A percentile compares a stretch with the other conserved stretches of the same genome.
phyloP scores from a whole-genome alignment of 2,113 vertebrate genomes.

The Sarotherodon lohbergeri region DNA sequence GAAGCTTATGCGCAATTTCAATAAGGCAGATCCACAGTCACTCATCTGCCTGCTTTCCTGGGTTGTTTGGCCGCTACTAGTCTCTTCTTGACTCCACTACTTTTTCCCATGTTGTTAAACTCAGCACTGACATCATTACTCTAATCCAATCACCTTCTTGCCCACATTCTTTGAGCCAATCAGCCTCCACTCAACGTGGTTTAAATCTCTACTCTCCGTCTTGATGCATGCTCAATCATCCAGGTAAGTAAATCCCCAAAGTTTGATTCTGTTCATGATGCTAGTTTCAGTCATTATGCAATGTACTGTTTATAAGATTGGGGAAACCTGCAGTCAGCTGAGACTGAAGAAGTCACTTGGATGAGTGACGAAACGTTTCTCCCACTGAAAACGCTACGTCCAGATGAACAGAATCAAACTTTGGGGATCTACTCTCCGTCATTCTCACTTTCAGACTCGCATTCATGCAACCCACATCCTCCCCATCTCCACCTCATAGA shows the following conservation, averaged over 20 bases:
- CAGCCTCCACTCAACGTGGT: background rate
- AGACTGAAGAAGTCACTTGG: no score
- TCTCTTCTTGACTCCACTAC: background rate
- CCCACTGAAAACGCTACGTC: no score
- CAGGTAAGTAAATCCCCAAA: no score
- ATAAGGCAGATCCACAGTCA: background rate
- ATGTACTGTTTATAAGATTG: no score
- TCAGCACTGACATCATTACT: background rate
- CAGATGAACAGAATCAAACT: no score
- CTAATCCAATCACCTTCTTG: background rate
- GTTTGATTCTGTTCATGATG: no score
- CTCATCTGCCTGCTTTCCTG: background rate
- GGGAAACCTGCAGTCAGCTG: no score
- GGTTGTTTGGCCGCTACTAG: background rate
- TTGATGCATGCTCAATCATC: no score
- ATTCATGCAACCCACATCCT: background rate
- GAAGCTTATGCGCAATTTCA: accelerated
- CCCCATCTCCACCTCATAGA: background rate
- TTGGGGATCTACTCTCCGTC: background rate
- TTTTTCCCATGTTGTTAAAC: background rate
- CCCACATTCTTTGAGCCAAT: background rate
- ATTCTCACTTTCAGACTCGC: background rate
- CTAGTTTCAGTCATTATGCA: no score
- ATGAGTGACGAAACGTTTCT: no score
- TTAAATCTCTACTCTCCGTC: background rate